These are phyloP conservation scores for Platerodrilus igneus DNA, from an alignment of 2,888 invertebrate genomes.

Conservation along the genomic window DNA sequence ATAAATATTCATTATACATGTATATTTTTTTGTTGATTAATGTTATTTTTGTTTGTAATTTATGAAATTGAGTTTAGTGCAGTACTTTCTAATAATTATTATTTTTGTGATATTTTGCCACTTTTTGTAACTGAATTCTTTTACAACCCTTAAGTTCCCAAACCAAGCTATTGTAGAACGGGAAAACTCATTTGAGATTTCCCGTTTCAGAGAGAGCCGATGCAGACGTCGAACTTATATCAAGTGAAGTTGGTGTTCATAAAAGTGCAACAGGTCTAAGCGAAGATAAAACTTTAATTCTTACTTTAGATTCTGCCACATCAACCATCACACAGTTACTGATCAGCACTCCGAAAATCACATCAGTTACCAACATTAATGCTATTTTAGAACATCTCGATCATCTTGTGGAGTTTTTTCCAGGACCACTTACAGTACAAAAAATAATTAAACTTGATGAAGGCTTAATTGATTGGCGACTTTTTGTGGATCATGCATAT, in stretches of 20 bases:
- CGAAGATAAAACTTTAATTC: constrained; percentile 8
- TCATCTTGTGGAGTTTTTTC: constrained; percentile 41
- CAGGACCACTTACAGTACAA: constrained; percentile 62
- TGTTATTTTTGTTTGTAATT: too few relatives aligned
- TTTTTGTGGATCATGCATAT: constrained; percentile 49
- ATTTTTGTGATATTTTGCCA: too few relatives aligned
- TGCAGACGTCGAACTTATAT: constrained; percentile 5
- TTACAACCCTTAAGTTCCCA: constrained; percentile 20
- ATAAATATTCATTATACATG: too few relatives aligned
- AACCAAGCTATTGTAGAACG: constrained; percentile 11
- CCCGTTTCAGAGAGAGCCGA: constrained; percentile 38
- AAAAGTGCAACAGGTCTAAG: constrained; percentile 11
- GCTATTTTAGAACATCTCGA: constrained; percentile 38
- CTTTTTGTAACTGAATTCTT: too few relatives aligned
- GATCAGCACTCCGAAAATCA: constrained; percentile 36
- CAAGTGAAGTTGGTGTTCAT: constrained; percentile 6
- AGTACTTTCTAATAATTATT: too few relatives aligned
- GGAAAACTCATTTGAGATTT: constrained; percentile 48
- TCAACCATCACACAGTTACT: constrained; percentile 14
- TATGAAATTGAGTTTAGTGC: too few relatives aligned
- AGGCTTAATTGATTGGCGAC: constrained; percentile 36
- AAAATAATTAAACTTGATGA: constrained; percentile 57
- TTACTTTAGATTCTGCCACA: constrained; percentile 19
- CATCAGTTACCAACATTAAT: constrained; percentile 42
- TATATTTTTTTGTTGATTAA: too few relatives aligned